Base-by-base conservation (phyloP, 2,888 invertebrate genomes). In the Pristionchus exspectatus region DNA sequence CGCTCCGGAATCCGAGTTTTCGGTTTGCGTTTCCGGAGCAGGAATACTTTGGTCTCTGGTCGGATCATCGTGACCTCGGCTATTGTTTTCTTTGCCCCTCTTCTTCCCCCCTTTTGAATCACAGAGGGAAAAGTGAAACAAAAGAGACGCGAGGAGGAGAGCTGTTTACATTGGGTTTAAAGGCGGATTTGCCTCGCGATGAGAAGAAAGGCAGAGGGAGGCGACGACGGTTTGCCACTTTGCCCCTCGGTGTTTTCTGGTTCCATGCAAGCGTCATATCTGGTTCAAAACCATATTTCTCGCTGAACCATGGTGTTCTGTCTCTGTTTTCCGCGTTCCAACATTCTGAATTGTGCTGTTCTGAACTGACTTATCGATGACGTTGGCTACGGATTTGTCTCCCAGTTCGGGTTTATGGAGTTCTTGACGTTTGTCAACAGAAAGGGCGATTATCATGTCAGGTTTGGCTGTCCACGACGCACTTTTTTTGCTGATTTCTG, bases 71-170 rank as follows among this genome's bases (percentile, higher is more conserved):
- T 72, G 72, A 72, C 72, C 72, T 72, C 72, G 33, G n/a, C 27
- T 30, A 72, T 72, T 72, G 72, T 72, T 72, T 72, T 72, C 30
- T 21, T 30, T 38, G 38, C 72, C 2, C 72, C 33, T 66, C 66
- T 27, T 27, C 27, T 66, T 66, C n/a, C 27, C 9, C n/a, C 24
- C n/a, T 12, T 66, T 33, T 72, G 72, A 72, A 72, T 72, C 33
- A 72, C 72, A 72, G 72, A 72, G 72, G 16, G 72, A 72, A 66
- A 72, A 72, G 72, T 72, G 72, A 72, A 72, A 72, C 72, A 72
- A 72, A 72, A 72, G 72, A 72, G 72, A 66, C 66, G 66, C 59
- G 44, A 9, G 44, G 44, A 50, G 44, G 44, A 21, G 59, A 21
- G 72, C 30, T 72, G 72, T 72, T 72, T 72, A 72, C 72, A 72